Percentiles rank a stretch among this genome's conserved stretches.
These are phyloP conservation scores for Pongo pygmaeus DNA, from an alignment of 2,113 vertebrate genomes.

Conservation along the genomic window DNA sequence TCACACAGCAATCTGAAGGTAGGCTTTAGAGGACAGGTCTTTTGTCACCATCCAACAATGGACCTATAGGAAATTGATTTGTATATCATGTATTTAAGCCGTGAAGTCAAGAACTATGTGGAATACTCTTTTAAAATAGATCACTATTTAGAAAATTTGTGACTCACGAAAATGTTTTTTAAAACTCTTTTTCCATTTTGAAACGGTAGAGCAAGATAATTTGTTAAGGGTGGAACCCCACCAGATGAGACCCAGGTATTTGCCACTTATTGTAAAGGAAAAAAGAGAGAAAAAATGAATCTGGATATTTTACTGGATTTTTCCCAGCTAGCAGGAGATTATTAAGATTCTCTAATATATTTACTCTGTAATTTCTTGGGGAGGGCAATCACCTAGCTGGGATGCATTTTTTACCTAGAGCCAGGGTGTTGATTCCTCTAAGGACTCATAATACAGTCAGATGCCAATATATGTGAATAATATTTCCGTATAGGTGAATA, in stretches of 20 bases:
- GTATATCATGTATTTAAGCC: background rate
- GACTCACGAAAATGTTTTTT: background rate
- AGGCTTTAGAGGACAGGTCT: background rate
- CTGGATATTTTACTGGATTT: background rate
- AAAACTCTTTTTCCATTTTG: background rate
- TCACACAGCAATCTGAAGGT: background rate
- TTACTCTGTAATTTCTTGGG: constrained; percentile 7
- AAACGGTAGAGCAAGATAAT: background rate
- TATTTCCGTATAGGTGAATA: background rate
- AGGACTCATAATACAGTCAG: background rate
- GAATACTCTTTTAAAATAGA: background rate
- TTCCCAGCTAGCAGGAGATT: background rate
- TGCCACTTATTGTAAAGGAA: background rate
- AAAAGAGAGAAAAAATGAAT: background rate
- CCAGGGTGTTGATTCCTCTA: background rate
- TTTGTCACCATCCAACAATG: background rate
- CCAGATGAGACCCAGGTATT: background rate
- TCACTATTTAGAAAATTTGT: background rate
- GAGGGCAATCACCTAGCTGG: background rate
- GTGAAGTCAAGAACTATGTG: background rate
- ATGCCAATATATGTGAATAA: background rate
- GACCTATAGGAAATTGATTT: background rate
- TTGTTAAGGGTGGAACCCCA: background rate
- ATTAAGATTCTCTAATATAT: background rate
- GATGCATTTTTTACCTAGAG: background rate